phyloP scores from a whole-genome alignment of 2,888 invertebrate genomes.

The Melieria picta region DNA sequence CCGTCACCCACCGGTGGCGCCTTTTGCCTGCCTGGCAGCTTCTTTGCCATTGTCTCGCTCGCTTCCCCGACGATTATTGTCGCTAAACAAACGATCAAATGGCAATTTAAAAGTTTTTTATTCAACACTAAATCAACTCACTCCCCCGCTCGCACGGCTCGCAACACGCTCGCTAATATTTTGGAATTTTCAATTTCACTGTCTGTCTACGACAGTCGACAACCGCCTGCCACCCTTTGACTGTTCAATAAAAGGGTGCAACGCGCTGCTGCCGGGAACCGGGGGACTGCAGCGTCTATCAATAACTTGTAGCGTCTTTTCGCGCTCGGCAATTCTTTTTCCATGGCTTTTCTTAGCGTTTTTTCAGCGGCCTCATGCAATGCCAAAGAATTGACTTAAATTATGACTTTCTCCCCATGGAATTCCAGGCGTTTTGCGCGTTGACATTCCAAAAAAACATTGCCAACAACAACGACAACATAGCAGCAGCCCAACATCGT shows the following conservation, averaged over 20 bases:
- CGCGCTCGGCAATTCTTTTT: neutral
- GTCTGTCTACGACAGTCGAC: slow-evolving; percentile 8
- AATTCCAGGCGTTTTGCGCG: slow-evolving; percentile 23
- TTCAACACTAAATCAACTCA: slow-evolving; percentile 34
- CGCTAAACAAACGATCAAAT: slow-evolving; percentile 65
- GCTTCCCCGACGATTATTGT: slow-evolving; percentile 57
- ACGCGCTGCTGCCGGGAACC: neutral
- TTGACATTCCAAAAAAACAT: too few species aligned
- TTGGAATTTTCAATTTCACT: slow-evolving; percentile 35
- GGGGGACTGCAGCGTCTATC: slow-evolving; percentile 11
- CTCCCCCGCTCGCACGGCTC: slow-evolving; percentile 3
- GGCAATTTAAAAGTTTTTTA: slow-evolving; percentile 58
- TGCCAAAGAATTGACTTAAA: slow-evolving; percentile 18
- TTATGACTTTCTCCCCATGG: slow-evolving; percentile 32
- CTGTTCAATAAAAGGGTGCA: neutral
- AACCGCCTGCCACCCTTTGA: slow-evolving; percentile 26
- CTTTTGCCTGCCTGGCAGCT: neutral
- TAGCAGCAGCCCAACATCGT: neutral
- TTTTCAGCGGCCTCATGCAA: neutral
- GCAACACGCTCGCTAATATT: neutral
- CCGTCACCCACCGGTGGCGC: neutral
- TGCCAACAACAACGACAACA: too few species aligned
- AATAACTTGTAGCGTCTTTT: slow-evolving; percentile 30
- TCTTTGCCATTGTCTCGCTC: slow-evolving; percentile 24
- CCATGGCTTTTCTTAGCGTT: too few species aligned